phyloP scores from a whole-genome alignment of 2,888 invertebrate genomes.

The Mylabris sibirica region DNA sequence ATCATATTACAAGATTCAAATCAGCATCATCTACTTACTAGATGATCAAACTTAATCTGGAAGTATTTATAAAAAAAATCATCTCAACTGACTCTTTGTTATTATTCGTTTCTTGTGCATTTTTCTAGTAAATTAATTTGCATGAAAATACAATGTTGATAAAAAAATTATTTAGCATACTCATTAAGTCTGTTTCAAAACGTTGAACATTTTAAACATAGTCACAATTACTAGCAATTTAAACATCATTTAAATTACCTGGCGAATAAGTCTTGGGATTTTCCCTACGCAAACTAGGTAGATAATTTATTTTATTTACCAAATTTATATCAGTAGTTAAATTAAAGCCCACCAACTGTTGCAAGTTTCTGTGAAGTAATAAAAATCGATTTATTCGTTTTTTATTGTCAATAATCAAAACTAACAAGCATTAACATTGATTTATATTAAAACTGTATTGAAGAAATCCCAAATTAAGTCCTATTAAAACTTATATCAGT shows the following conservation, averaged over 20 bases:
- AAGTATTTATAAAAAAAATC: not conserved
- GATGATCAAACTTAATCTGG: not conserved
- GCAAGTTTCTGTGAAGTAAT: not conserved
- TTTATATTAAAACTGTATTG: not conserved
- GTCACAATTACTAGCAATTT: constrained; percentile 29
- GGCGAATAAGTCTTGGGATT: not conserved
- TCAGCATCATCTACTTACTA: not conserved
- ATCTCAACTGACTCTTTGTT: not conserved
- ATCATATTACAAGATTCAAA: constrained; percentile 1
- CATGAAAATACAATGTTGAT: constrained; percentile 39
- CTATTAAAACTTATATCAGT: too few species aligned
- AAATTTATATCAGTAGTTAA: not conserved
- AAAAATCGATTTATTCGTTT: not conserved
- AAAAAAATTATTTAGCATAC: constrained; percentile 34
- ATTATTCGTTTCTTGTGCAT: constrained; percentile 24
- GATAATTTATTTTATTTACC: constrained; percentile 3
- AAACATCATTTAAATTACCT: constrained; percentile 34
- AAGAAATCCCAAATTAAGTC: too few species aligned
- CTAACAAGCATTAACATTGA: not conserved
- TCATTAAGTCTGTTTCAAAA: constrained; percentile 32
- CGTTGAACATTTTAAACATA: constrained; percentile 27
- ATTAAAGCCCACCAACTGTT: constrained; percentile 5
- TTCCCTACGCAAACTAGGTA: not conserved
- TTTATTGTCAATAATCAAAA: not conserved
- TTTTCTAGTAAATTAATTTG: constrained; percentile 43